These are phyloP conservation scores for Drosophila chauvacae DNA, from an alignment of 1,140 invertebrate genomes.

Conservation along the genomic window DNA sequence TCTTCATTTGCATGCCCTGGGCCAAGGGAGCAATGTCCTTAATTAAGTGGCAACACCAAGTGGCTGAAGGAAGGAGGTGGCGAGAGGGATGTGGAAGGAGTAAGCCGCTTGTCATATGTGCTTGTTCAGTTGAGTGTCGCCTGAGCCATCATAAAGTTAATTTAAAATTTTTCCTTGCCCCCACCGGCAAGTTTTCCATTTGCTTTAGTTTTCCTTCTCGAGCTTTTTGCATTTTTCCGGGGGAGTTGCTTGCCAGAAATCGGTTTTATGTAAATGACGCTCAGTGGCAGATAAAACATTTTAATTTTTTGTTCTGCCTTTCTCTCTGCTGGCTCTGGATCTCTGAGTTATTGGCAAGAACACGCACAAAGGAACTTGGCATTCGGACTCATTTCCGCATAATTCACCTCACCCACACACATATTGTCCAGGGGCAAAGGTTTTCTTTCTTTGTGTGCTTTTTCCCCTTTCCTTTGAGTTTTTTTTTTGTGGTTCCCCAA, in stretches of 20 bases:
- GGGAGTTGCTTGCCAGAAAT: conserved; percentile 50
- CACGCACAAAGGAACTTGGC: conserved; percentile 58
- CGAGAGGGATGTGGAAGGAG: neutral
- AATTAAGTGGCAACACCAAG: conserved; percentile 68
- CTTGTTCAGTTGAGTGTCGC: conserved; percentile 59
- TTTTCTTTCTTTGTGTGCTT: neutral
- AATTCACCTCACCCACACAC: conserved; percentile 25
- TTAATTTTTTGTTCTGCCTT: conserved; percentile 30
- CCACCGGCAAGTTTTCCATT: conserved; percentile 42
- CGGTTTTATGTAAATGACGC: conserved; percentile 75
- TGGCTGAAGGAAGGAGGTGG: neutral
- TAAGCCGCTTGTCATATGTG: conserved; percentile 60
- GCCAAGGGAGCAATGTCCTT: conserved; percentile 73
- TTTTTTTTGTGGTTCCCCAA: conserved; percentile 32
- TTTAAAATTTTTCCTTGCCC: conserved; percentile 58
- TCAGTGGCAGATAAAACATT: conserved; percentile 66
- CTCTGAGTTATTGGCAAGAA: conserved; percentile 72
- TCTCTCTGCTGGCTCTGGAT: conserved; percentile 6
- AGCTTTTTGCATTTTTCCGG: conserved; percentile 27
- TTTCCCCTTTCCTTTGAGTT: neutral
- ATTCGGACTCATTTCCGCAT: conserved; percentile 46
- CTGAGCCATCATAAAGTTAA: conserved; percentile 70
- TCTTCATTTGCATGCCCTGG: conserved; percentile 73
- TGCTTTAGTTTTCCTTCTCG: conserved; percentile 48
- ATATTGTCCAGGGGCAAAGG: conserved; percentile 25